Conservation (phyloP, 2,113 vertebrate genomes). For the Megaceryle maxima region DNA sequence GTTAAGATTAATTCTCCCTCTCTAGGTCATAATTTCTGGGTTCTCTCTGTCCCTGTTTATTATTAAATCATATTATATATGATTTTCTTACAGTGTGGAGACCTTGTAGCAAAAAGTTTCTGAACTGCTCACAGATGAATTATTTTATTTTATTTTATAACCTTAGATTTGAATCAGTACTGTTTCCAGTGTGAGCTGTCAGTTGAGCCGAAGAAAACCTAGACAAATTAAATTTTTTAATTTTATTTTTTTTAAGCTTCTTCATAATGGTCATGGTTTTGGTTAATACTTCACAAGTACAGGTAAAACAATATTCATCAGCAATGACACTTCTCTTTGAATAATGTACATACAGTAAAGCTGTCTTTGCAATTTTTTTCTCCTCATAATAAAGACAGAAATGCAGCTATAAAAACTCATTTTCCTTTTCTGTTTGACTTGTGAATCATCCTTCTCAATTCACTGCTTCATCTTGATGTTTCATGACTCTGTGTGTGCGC, state of each 20-base stretch:
- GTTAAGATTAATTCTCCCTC: background rate
- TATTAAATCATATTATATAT: background rate
- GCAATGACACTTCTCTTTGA: background rate
- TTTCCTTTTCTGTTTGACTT: background rate
- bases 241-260: background rate
- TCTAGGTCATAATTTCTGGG: background rate
- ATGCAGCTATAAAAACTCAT: background rate
- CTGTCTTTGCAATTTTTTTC: background rate
- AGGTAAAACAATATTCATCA: slow-evolving; percentile 7
- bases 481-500: fast-evolving
- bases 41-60: background rate
- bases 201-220: background rate
- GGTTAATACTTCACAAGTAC: slow-evolving; percentile 6
- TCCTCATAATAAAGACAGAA: background rate
- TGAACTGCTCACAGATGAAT: background rate
- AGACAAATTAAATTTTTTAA: background rate
- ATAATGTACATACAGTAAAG: background rate
- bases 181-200: background rate
- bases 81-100: background rate
- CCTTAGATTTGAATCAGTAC: background rate
- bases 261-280: background rate
- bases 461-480: background rate
- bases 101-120: background rate
- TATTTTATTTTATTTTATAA: slow-evolving; percentile 29
- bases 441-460: background rate